Base-by-base conservation (phyloP, 2,113 vertebrate genomes). In the Nothocercus nigrocapillus region DNA sequence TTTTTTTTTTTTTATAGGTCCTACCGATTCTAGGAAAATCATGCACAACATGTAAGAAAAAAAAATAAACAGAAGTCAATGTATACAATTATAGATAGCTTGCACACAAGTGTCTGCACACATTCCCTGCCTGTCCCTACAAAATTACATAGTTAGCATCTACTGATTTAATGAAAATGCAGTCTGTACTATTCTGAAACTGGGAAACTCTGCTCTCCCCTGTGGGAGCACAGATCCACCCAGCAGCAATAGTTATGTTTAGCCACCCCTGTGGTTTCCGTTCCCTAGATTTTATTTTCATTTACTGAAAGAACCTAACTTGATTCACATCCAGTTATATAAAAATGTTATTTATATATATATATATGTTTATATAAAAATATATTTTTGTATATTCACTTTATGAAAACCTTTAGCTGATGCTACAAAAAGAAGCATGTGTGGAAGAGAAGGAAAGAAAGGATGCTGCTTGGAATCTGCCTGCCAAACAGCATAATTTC, bases 171-270 rank as follows among this genome's bases (percentile, higher is more conserved):
- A 79, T 62, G 56, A 89, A 90, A 88, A 82, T 68, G 72, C 28
- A 70, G 56, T 45, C 56, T 88, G 44, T 77, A 17, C 93, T 89
- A 42, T 94, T 89, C 92, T 79, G 76, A 94, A 94, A 83, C 74
- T 38, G 77, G 78, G 88, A 77, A 51, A 59, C 27, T 67, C 44
- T 5, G 0, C 24, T 92, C 8, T 49, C 21, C 64, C 16, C 58
- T 0, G 0, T 56, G 86, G 87, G 81, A 92, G 24, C 42, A 58
- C n/a, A 85, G 94, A 88, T 44, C 89, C 96, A 91, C 90, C 96
- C 95, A 89, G 30, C 15, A 79, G 61, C 28, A 95, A 95, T 54
- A 94, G 54, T 76, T 79, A 88, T 64, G 56, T 91, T 95, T 88
- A 89, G 68, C 63, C 62, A 77, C 13, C 24, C 24, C 24, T 91